These are phyloP conservation scores for Cephalopachus bancanus DNA, from an alignment of 2,797 vertebrate species.

Conservation along the genomic window DNA sequence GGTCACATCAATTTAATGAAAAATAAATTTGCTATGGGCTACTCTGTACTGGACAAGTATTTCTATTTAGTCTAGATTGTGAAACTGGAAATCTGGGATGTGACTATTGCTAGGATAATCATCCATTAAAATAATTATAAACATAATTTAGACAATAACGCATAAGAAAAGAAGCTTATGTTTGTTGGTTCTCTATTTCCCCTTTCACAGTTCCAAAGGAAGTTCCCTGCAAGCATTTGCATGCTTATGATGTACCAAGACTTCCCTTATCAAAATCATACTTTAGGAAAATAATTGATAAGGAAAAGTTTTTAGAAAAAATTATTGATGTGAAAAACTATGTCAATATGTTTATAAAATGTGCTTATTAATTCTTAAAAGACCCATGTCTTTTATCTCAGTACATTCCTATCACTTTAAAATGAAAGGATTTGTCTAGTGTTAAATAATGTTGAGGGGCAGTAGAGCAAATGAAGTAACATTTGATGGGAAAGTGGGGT, in stretches of 20 bases:
- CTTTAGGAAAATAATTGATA: neutral
- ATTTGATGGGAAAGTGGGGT: neutral
- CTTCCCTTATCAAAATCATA: neutral
- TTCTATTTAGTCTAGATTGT: neutral
- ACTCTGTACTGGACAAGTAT: neutral
- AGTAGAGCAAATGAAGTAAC: neutral
- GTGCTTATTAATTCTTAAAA: neutral
- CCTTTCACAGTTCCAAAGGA: neutral
- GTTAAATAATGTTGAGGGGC: neutral
- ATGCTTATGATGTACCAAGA: neutral
- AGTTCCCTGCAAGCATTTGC: neutral
- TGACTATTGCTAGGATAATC: neutral
- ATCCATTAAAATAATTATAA: neutral
- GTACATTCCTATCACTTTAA: neutral
- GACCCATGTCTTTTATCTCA: neutral
- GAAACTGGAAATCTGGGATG: neutral
- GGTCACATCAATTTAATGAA: slow-evolving; percentile 7
- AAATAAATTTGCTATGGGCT: slow-evolving; percentile 89
- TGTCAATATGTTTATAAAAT: neutral
- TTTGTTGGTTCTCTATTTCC: neutral
- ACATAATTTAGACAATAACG: neutral
- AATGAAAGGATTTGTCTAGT: neutral
- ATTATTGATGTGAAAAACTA: neutral
- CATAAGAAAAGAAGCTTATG: neutral
- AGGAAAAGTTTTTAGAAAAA: slow-evolving; percentile 4